Evolutionary conservation across 1,140 invertebrate genomes (phyloP).

Genomic region (Scaptomyza pallida): DNA sequence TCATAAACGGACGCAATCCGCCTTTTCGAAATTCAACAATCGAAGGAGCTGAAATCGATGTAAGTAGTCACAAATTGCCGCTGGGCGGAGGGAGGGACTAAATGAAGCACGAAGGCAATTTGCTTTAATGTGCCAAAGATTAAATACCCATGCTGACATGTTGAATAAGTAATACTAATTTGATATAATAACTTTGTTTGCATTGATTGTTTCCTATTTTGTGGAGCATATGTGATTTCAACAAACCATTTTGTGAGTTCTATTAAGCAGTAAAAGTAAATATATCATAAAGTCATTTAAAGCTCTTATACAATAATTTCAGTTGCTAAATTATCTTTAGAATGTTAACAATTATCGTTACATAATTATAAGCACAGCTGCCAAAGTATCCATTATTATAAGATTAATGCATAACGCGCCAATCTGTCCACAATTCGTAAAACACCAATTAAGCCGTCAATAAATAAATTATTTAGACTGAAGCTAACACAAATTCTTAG

Average conservation of each 20-base stretch:
- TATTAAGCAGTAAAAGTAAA: no score
- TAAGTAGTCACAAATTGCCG: constrained; percentile 85
- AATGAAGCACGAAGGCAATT: background rate
- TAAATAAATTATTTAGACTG: constrained; percentile 9
- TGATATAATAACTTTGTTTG: background rate
- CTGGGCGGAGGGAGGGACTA: background rate
- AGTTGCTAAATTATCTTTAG: background rate
- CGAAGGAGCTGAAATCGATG: constrained; percentile 88
- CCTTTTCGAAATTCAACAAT: constrained; percentile 89
- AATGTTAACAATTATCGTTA: background rate
- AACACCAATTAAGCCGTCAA: constrained; percentile 13
- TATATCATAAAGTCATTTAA: no score
- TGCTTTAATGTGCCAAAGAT: background rate
- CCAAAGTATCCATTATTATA: background rate
- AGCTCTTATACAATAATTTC: no score
- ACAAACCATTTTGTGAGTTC: no score
- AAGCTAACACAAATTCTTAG: background rate
- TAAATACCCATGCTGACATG: constrained; percentile 6
- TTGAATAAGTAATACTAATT: background rate
- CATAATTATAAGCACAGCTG: background rate
- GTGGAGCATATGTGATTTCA: no score
- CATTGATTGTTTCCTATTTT: background rate
- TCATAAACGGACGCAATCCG: constrained; percentile 89
- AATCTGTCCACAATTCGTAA: background rate
- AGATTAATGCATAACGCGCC: background rate